Base-by-base conservation (phyloP, 2,888 invertebrate species). In the Schrankia costaestrigalis region DNA sequence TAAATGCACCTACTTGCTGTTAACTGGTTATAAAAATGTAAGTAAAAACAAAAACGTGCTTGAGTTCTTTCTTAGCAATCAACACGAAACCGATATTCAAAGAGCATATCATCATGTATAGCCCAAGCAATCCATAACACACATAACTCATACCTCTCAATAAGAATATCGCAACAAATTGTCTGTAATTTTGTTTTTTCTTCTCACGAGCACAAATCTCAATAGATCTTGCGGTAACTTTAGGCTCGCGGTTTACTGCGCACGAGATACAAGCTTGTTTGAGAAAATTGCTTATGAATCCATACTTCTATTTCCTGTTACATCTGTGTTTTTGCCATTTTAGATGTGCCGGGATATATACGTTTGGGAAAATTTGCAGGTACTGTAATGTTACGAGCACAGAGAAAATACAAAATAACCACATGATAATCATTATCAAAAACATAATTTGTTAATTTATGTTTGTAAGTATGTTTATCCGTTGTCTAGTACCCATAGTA, bases 141-240 rank as follows among this genome's bases (percentile, higher is more conserved):
- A 70, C 78, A 74, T 76, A 76, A 75, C 76, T 76, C 75, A 78
- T 75, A 69, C 78, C 66, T 72, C 72, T 69, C 72, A 74, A 76
- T 83, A 82, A 81, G 85, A 82, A 79, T 83, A 79, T 78, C 70
- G 69, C 71, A 75, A 74, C 78, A 81, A 85, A 86, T 84, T 83
- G 78, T 75, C 76, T 69, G 74, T 77, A 85, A 86, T 86, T 78
- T 77, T 60, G 69, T 75, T 80, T 80, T 85, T 85, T 84, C 68
- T 78, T 80, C 81, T 81, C 82, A 83, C 83, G 79, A 71, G 63
- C 64, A 67, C 70, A 72, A 75, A 78, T 74, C 72, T 72, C 74
- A 58, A 53, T 56, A 53, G 58, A 50, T 66, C 62, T 67, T 56
- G 48, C 52, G 52, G 52, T 56, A 52, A 51, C 39, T 50, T 57